Evolutionary conservation across 2,113 vertebrate species (phyloP).

Genomic region (Xenopus tropicalis): UCB_Xtro_10.0 CM004447.2:113019001-113019500

Average conservation of each 20-base stretch:
- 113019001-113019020: no score
- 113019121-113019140: no score
- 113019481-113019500: conserved; percentile 39
- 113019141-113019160: no score
- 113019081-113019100: no score
- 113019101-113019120: no score
- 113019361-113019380: conserved; percentile 31
- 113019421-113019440: conserved; percentile 33
- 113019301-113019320: conserved; percentile 28
- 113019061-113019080: no score
- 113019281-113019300: conserved; percentile 12
- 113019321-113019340: conserved; percentile 33
- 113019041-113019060: no score
- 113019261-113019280: conserved; percentile 8
- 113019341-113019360: conserved; percentile 34
- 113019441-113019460: conserved; percentile 41
- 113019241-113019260: conserved; percentile 29
- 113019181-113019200: neutral
- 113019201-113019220: neutral
- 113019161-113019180: no score
- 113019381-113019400: conserved; percentile 40
- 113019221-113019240: conserved; percentile 21
- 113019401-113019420: conserved; percentile 42
- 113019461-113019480: conserved; percentile 43
- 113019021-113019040: no score